Conservation (phyloP, 37 sponge, comb jelly and placozoan genomes). For the Halisarca cf. caerulea region DNA sequence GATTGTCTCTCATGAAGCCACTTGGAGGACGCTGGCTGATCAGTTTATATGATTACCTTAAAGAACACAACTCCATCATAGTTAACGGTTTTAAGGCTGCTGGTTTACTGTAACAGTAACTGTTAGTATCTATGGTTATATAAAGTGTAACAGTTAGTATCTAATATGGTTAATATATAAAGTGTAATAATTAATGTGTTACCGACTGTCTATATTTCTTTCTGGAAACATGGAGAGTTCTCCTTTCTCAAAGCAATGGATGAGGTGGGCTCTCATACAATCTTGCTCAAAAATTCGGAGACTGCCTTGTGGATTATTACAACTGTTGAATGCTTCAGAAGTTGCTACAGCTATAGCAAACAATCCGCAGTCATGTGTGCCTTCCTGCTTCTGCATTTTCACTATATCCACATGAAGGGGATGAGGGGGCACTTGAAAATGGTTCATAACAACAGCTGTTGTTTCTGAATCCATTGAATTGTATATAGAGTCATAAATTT, state of each 20-base stretch:
- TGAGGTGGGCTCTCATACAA: neutral
- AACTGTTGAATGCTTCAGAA: neutral
- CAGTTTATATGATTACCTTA: no score
- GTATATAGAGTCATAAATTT: neutral
- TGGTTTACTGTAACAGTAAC: neutral
- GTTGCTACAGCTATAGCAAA: neutral
- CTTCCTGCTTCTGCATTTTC: neutral
- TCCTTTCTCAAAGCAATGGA: neutral
- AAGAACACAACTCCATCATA: no score
- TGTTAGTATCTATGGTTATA: no score
- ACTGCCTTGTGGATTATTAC: neutral
- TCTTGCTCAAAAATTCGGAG: neutral
- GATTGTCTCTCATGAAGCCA: neutral
- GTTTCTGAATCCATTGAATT: neutral
- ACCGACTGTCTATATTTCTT: neutral
- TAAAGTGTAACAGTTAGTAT: neutral
- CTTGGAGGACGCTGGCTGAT: slow-evolving; percentile 19
- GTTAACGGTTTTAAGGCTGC: no score
- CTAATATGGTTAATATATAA: neutral
- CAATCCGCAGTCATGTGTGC: neutral
- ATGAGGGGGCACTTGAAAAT: neutral
- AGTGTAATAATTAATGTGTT: neutral
- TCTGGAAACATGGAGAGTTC: neutral
- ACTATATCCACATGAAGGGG: neutral
- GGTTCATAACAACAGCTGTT: neutral